Conservation (phyloP, 2,113 vertebrate genomes). For the Thomomys bottae region DNA sequence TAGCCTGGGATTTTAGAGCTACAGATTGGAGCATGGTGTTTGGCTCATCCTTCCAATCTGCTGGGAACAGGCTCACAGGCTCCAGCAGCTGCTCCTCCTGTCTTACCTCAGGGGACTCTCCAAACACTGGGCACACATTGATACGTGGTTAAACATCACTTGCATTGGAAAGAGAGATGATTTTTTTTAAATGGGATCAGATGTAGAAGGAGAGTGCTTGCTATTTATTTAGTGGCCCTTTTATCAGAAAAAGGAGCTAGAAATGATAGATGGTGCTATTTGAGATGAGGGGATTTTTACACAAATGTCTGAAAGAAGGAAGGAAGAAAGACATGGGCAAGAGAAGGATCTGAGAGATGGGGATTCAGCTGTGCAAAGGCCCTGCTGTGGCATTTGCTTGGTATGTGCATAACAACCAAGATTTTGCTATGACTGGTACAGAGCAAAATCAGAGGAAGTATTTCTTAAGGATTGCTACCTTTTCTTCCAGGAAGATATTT, state of each 20-base stretch:
- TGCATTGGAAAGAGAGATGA: background rate
- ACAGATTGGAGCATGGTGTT: background rate
- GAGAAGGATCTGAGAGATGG: background rate
- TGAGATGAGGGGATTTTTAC: background rate
- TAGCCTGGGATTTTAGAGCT: background rate
- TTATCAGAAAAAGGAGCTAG: background rate
- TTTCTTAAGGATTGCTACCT: conserved; percentile 62
- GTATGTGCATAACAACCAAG: background rate
- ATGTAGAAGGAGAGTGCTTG: background rate
- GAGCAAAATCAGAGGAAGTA: background rate
- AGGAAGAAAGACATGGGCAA: background rate
- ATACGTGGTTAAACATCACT: background rate
- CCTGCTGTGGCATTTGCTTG: background rate
- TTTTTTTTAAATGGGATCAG: background rate
- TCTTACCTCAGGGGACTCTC: background rate
- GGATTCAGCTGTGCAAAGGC: background rate
- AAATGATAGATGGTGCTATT: background rate
- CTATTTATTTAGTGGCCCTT: background rate
- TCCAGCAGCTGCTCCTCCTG: background rate
- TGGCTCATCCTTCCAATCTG: background rate
- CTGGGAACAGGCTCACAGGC: background rate
- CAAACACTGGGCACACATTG: background rate
- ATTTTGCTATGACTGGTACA: background rate
- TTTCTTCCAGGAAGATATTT: conserved; percentile 46
- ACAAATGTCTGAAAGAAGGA: background rate